Evolutionary conservation across 2,797 vertebrate species (phyloP).

Genomic region (Manis pentadactyla): DNA sequence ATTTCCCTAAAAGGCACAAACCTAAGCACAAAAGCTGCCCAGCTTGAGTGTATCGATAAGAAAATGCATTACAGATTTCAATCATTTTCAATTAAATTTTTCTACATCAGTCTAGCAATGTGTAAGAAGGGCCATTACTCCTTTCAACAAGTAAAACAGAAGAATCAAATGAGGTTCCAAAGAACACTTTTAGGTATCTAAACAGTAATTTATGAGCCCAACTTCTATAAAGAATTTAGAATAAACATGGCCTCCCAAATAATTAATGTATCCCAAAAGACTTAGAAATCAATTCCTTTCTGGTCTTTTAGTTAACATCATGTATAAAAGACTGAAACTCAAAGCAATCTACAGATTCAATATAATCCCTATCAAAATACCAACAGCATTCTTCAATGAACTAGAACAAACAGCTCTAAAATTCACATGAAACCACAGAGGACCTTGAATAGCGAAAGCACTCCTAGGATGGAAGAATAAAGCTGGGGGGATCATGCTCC

Average conservation of each 20-base stretch:
- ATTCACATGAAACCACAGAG: too few species aligned
- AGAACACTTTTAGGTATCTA: neutral
- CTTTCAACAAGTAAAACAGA: neutral
- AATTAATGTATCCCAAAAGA: neutral
- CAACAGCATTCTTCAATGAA: too few species aligned
- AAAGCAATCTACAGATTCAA: too few species aligned
- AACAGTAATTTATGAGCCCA: neutral
- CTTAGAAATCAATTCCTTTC: neutral
- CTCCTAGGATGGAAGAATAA: too few species aligned
- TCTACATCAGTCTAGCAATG: neutral
- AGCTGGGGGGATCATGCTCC: too few species aligned
- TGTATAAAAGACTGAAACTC: neutral
- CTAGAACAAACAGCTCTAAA: too few species aligned
- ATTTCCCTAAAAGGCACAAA: neutral
- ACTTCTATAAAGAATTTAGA: neutral
- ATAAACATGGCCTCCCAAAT: neutral
- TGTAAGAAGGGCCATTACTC: neutral
- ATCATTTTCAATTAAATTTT: constrained; percentile 30
- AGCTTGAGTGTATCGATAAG: neutral
- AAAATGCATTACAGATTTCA: constrained; percentile 44
- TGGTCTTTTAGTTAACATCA: neutral
- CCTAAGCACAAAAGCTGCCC: neutral
- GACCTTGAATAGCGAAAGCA: too few species aligned
- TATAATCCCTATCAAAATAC: too few species aligned
- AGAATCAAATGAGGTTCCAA: neutral